phyloP scores from a whole-genome alignment of 1,140 invertebrate genomes.

The Macrobrachium rosenbergii region DNA sequence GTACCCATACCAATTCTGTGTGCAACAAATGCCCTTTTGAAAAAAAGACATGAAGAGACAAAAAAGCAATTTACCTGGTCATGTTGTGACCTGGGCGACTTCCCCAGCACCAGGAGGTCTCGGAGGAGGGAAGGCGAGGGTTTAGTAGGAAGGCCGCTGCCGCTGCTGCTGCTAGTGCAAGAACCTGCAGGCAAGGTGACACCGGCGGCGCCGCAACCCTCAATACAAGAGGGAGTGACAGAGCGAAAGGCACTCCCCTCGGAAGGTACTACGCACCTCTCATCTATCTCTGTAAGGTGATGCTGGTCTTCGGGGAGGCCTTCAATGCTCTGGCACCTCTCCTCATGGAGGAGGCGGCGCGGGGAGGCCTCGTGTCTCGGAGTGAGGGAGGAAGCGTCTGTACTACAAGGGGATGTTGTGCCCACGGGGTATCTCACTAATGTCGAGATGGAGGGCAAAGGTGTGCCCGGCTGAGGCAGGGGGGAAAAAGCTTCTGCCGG shows the following conservation, averaged over 20 bases:
- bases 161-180: too few species aligned
- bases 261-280: conserved; percentile 37
- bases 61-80: conserved; percentile 52
- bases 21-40: too few species aligned
- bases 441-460: conserved; percentile 54
- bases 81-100: conserved; percentile 60
- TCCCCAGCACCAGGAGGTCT: conserved; percentile 60
- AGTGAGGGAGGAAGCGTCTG: conserved; percentile 16
- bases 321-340: conserved; percentile 32
- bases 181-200: too few species aligned
- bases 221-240: conserved; percentile 21
- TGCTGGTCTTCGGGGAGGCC: conserved; percentile 15
- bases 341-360: conserved; percentile 34
- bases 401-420: conserved; percentile 37
- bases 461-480: conserved; percentile 16
- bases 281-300: conserved; percentile 36
- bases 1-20: too few species aligned
- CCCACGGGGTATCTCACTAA: conserved; percentile 36
- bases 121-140: conserved; percentile 54
- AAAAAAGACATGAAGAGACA: conserved; percentile 1
- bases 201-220: neutral
- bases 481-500: conserved; percentile 10
- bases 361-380: conserved; percentile 20
- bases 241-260: conserved; percentile 53
- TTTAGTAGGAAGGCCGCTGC: neutral